Base-by-base conservation (phyloP, 1,140 invertebrate species). In the Drosophila sp. region DNA sequence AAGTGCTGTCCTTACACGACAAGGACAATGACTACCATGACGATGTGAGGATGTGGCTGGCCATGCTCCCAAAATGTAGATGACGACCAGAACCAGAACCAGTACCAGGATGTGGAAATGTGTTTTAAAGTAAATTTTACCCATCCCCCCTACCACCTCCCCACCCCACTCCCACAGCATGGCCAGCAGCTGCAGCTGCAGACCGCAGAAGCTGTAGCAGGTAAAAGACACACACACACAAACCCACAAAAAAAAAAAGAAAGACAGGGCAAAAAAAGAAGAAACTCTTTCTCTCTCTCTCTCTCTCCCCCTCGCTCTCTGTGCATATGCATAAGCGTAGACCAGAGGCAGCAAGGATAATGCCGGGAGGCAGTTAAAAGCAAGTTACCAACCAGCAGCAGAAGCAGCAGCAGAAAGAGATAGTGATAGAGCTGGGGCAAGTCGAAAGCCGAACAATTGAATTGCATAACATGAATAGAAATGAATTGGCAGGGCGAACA, bases 401-500 rank as follows among this genome's bases (percentile, higher is more conserved):
- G 60, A 60, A 64, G 8, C 38, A 40, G 23, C 56, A 4, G 33
- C 3, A 23, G 3, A 44, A 25, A 41, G 60, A n/a, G n/a, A 10
- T 2, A 41, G 33, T 30, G 4, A 38, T 2, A 35, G 30, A 64
- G 10, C 35, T 7, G 47, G 29, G 11, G 60, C 30, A 10, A n/a
- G 50, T n/a, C 35, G 44, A 27, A 29, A 47, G 54, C 41, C 30
- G 80, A 66, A 80, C 83, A 87, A 87, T 87, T 87, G 76, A 87
- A 87, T 87, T 87, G 83, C 83, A 87, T 87, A 89, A 89, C 83
- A 87, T 89, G 84, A 89, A 87, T 87, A 80, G 84, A 80, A 87
- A 87, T 87, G 84, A 89, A 87, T 87, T 77, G 84, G 67, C 70
- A 76, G 80, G 67, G 27, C 44, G 44, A 50, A 50, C 25, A 76